A percentile compares a stretch with the other conserved stretches of the same genome.
These are phyloP conservation scores for Stigmatopora nigra DNA, from an alignment of 2,113 vertebrate species.

Conservation along the genomic window DNA sequence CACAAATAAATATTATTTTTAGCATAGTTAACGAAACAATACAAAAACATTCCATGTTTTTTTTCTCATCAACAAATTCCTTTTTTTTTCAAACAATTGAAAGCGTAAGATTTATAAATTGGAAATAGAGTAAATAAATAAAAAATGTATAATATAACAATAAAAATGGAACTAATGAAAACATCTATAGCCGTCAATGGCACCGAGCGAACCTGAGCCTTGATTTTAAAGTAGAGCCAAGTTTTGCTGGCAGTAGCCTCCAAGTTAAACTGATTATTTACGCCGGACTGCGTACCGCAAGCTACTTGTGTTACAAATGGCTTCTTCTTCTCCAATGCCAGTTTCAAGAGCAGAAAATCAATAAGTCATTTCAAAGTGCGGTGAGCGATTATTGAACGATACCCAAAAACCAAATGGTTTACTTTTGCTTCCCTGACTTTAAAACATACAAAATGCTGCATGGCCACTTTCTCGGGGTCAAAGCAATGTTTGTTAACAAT, in stretches of 20 bases:
- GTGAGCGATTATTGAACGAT: constrained; percentile 48
- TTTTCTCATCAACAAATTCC: too few species aligned
- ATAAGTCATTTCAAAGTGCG: constrained; percentile 70
- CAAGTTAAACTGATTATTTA: not conserved
- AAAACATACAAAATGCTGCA: constrained; percentile 20
- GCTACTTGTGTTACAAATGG: constrained; percentile 29
- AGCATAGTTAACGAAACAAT: too few species aligned
- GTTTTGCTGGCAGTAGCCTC: not conserved
- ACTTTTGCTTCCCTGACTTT: constrained; percentile 34
- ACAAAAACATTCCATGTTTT: too few species aligned
- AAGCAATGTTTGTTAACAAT: constrained; percentile 18
- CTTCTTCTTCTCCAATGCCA: constrained; percentile 63
- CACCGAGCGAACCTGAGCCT: too few species aligned
- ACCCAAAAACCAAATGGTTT: constrained; percentile 36
- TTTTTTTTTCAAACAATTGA: too few species aligned
- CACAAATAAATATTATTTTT: too few species aligned
- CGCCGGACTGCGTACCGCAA: constrained; percentile 3
- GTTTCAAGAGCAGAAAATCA: constrained; percentile 65
- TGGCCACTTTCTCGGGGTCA: constrained; percentile 24
- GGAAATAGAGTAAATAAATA: too few species aligned
- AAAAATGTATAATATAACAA: too few species aligned
- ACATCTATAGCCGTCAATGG: too few species aligned
- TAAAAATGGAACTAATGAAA: too few species aligned
- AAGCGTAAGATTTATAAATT: too few species aligned
- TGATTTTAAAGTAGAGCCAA: not conserved